Base-by-base conservation (phyloP, 1,140 invertebrate species). In the Tetragonula clypearis region DNA sequence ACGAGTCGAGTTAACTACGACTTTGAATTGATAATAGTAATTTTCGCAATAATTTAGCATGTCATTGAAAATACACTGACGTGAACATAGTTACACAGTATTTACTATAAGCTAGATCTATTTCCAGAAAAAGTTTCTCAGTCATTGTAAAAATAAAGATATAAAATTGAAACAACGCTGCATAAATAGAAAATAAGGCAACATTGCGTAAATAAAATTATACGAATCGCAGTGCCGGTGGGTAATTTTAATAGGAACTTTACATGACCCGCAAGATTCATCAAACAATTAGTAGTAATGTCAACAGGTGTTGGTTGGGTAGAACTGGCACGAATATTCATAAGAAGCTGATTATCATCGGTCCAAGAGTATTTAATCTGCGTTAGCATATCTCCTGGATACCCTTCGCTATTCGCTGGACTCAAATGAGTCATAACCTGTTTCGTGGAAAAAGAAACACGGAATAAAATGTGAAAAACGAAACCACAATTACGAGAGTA, bases 211-310 rank as follows among this genome's bases (percentile, higher is more conserved):
- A n/a, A 62, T 14, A 23, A 19, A n/a, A 62, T 65, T 26, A 14
- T 14, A 26, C n/a, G n/a, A 26, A 4, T 62, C 23, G 14, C 8
- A 30, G 6, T 17, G 17, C 2, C 21, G 21, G 5, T 14, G 21
- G 53, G 2, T 56, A 12, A 23, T 19, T 26, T 15, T 12, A 58
- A 56, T 75, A 17, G 76, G 65, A 65, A 55, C 78, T 92, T 91
- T 88, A 92, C 92, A 90, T 97, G 96, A 11, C 97, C 97, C 58
- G 95, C 96, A 14, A 98, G 92, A 93, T 98, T 98, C 90, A 97
- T 97, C 87, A 97, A 97, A 26, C 95, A 95, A 90, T 97, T 96
- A 92, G 96, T 96, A 3, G 96, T 96, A 35, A 98, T 91, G 91
- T 97, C 96, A 4, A 97, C 93, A 9, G 96, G 95, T 4, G 96